Percentiles rank a stretch among this genome's conserved stretches.
Evolutionary conservation across 2,888 invertebrate species (phyloP).

Genomic region (Epicampocera succincta): DNA sequence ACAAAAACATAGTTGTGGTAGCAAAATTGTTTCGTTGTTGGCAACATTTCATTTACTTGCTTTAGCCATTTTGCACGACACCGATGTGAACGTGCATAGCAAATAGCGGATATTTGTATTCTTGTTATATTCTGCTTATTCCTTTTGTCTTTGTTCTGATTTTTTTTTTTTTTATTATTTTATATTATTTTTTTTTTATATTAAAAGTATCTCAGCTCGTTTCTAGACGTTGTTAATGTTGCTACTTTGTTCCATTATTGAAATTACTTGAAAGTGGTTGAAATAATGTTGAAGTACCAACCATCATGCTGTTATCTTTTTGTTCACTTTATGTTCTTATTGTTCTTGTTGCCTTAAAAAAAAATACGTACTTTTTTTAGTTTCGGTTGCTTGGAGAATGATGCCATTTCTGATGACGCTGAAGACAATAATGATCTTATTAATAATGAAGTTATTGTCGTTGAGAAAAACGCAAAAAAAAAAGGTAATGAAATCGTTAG

Average conservation of each 20-base stretch:
- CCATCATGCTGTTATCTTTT: conserved; percentile 27
- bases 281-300: conserved; percentile 52
- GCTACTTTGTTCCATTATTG: conserved; percentile 65
- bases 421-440: conserved; percentile 44
- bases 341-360: conserved; percentile 22
- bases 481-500: neutral
- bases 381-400: conserved; percentile 23
- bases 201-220: conserved; percentile 57
- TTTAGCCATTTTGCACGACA: no score
- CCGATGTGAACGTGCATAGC: no score
- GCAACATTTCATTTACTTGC: no score
- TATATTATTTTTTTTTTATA: neutral
- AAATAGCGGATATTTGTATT: no score
- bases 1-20: no score
- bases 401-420: conserved; percentile 26
- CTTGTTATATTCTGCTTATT: no score
- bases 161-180: conserved; percentile 14
- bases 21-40: no score
- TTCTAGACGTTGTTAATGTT: conserved; percentile 61
- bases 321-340: conserved; percentile 21
- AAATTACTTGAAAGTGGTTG: conserved; percentile 67
- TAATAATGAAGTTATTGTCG: conserved; percentile 59
- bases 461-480: conserved; percentile 30
- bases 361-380: neutral
- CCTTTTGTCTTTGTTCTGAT: neutral